Conservation (phyloP, 2,888 invertebrate species). For the Noctua janthe region DNA sequence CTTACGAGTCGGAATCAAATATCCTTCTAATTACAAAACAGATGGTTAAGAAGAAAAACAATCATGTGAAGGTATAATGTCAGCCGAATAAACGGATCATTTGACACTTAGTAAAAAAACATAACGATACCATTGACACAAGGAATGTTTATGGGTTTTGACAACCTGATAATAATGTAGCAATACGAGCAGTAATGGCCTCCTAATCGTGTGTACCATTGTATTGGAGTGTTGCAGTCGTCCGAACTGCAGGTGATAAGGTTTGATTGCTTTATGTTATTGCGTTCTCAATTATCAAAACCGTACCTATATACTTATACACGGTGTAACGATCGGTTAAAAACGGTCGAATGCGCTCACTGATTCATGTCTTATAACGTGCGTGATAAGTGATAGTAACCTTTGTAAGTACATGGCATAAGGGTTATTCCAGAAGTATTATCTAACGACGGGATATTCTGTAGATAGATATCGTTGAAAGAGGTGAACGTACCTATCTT, state of each 20-base stretch:
- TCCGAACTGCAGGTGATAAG: constrained; percentile 57
- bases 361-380: constrained; percentile 48
- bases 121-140: constrained; percentile 11
- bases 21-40: background rate
- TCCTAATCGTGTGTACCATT: constrained; percentile 43
- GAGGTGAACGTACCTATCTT: background rate
- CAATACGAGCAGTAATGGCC: constrained; percentile 33
- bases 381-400: constrained; percentile 21
- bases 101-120: constrained; percentile 6
- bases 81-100: background rate
- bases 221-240: constrained; percentile 38
- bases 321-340: constrained; percentile 44
- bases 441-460: background rate
- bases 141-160: constrained; percentile 19
- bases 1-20: constrained; percentile 25
- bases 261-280: constrained; percentile 63
- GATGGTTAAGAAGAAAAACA: background rate
- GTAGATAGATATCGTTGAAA: background rate
- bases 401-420: background rate
- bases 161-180: constrained; percentile 25
- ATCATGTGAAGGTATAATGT: background rate
- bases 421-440: background rate
- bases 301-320: constrained; percentile 52
- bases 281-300: constrained; percentile 61
- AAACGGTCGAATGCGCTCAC: constrained; percentile 35